Evolutionary conservation across 1,140 invertebrate genomes (phyloP), one percentile per base, ranked within the genome.

Genomic region (Stenopsyche tienmushanensis): DNA sequence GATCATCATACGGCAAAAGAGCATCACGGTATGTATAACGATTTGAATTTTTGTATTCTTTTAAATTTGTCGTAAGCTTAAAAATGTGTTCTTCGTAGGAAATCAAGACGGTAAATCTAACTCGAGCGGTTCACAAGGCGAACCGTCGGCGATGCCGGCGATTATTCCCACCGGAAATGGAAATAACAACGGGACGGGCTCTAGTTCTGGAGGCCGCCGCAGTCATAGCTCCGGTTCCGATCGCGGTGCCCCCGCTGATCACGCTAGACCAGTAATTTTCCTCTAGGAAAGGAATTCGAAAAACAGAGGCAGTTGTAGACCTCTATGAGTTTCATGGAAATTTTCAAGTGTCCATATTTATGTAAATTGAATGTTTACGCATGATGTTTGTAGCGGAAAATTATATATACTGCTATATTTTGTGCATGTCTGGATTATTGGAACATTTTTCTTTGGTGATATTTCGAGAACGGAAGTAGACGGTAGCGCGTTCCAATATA

Each of bases 1-100:
- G 79, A 81, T 66, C 75, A 76, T 34, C 73, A 77, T 60, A 77
- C 78, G 1, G 74, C 77, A 18, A 79, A 79, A 52, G 78, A 79
- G 64, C 71, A 67, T 26, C 50, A 60, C 10, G 62, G 34, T 64
- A 24, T 9, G 72, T 57, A 21, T 21, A 5, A 18, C n/a, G n/a
- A n/a, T n/a, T n/a, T n/a, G 29, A 34, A 34, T 34, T 34, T 34
- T 34, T 34, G 13, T 34, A 7, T 34, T 13, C 29, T 34, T 34
- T n/a, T n/a, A n/a, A n/a, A n/a, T n/a, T n/a, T n/a, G n/a, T n/a
- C n/a, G n/a, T n/a, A n/a, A n/a, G 29, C 29, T 7, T 34, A 34
- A 34, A 7, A 13, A 7, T 34, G 29, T 13, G 13, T 34, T 34
- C 13, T 34, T 13, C 29, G 29, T 34, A 63, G 66, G 64, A 15